phyloP scores from a whole-genome alignment of 2,888 invertebrate species.

The Agonopterix alstromeriana region DNA sequence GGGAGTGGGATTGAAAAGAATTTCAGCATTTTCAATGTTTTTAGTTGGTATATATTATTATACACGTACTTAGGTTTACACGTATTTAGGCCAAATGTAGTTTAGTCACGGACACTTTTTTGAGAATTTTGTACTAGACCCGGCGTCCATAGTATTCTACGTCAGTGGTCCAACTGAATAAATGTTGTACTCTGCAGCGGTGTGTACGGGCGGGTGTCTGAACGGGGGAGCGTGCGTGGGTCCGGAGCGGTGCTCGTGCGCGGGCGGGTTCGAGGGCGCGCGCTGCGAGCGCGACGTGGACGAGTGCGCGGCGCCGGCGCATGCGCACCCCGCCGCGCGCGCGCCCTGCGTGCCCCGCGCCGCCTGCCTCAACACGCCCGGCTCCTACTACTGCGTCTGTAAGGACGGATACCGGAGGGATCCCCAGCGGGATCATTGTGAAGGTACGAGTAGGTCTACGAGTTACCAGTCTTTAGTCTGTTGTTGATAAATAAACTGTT shows the following conservation, averaged over 20 bases:
- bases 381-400: constrained; percentile 93
- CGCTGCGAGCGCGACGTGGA: constrained; percentile 92
- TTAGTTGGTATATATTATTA: no score
- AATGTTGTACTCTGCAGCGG: constrained; percentile 66
- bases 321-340: constrained; percentile 72
- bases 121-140: no score
- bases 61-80: no score
- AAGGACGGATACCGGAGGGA: constrained; percentile 82
- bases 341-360: constrained; percentile 86
- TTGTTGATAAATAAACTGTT: no score
- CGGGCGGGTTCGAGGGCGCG: constrained; percentile 87
- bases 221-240: constrained; percentile 89
- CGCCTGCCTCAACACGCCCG: constrained; percentile 90
- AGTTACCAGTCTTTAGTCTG: no score
- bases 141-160: no score
- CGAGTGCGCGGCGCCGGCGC: constrained; percentile 81
- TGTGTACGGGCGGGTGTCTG: constrained; percentile 86
- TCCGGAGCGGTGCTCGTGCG: constrained; percentile 87
- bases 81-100: no score
- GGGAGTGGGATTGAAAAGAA: no score
- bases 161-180: no score
- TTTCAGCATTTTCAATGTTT: no score
- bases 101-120: no score
- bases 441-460: constrained; percentile 69
- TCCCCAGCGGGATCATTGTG: constrained; percentile 78